Evolutionary conservation across 2,797 vertebrate species (phyloP).

Genomic region (Myotis pilosus): DNA sequence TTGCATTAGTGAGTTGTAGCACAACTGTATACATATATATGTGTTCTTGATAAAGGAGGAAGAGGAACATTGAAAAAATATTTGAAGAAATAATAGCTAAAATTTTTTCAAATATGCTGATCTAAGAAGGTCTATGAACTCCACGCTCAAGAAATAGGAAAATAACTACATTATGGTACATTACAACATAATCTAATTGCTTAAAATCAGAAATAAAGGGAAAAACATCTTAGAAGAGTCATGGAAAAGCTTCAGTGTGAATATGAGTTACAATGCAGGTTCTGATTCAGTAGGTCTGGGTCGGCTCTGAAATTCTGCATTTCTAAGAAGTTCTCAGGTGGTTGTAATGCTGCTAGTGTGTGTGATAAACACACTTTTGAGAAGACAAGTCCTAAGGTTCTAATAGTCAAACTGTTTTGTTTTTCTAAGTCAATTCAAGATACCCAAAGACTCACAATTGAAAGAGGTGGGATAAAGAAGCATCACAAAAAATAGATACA

Average conservation of each 20-base stretch:
- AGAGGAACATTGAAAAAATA: background rate
- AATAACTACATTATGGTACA: background rate
- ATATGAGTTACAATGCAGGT: background rate
- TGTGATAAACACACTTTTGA: background rate
- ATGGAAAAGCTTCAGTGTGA: background rate
- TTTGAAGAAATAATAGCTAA: background rate
- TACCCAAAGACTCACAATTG: background rate
- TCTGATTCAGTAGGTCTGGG: background rate
- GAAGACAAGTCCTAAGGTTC: background rate
- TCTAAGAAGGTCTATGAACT: background rate
- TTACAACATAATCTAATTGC: background rate
- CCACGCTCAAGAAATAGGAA: background rate
- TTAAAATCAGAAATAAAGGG: background rate
- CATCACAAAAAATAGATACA: no score
- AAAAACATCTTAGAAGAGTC: background rate
- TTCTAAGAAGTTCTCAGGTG: background rate
- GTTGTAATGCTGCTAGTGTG: background rate
- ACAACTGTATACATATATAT: background rate
- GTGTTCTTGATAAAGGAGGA: background rate
- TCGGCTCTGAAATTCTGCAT: background rate
- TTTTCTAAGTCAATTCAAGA: conserved; percentile 9
- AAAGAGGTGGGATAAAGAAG: background rate
- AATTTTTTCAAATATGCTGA: background rate
- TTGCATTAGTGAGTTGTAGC: background rate
- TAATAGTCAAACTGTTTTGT: background rate